A percentile compares a stretch with the other conserved stretches of the same genome.
phyloP scores from a whole-genome alignment of 2,113 vertebrate species.

The Oryzias melastigma region DNA sequence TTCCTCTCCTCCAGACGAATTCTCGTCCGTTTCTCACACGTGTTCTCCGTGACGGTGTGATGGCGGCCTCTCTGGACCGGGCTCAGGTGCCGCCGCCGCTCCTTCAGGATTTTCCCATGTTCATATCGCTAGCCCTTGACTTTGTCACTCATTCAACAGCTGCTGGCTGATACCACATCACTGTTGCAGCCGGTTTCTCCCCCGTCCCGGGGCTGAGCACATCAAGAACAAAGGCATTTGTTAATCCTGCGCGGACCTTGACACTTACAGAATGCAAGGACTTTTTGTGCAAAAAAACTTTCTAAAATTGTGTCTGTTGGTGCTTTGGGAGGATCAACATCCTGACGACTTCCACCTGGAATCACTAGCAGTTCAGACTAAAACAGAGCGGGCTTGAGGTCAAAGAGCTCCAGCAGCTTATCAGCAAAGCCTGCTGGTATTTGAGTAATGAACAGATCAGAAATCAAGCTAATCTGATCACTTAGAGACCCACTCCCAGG shows the following conservation, averaged over 20 bases:
- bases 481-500: too few relatives aligned
- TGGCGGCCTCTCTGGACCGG: conserved; percentile 51
- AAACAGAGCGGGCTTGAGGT: conserved; percentile 53
- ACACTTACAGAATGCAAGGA: conserved; percentile 74
- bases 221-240: conserved; percentile 72
- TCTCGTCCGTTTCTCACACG: conserved; percentile 37
- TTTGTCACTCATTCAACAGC: conserved; percentile 89
- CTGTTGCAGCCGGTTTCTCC: conserved; percentile 67
- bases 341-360: conserved; percentile 70
- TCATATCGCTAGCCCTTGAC: conserved; percentile 83
- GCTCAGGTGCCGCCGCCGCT: conserved; percentile 76
- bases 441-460: conserved; percentile 3
- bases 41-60: conserved; percentile 38
- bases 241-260: conserved; percentile 67
- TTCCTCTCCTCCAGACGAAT: conserved; percentile 34
- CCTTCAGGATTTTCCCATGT: conserved; percentile 83
- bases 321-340: conserved; percentile 67
- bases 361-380: conserved; percentile 54
- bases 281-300: conserved; percentile 51
- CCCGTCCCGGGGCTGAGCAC: conserved; percentile 55
- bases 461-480: conserved; percentile 11
- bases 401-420: conserved; percentile 40
- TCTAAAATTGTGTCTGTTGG: conserved; percentile 63
- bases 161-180: conserved; percentile 82
- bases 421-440: background rate